These are phyloP conservation scores for Panurus biarmicus DNA, from an alignment of 2,113 vertebrate genomes.

Conservation along the genomic window DNA sequence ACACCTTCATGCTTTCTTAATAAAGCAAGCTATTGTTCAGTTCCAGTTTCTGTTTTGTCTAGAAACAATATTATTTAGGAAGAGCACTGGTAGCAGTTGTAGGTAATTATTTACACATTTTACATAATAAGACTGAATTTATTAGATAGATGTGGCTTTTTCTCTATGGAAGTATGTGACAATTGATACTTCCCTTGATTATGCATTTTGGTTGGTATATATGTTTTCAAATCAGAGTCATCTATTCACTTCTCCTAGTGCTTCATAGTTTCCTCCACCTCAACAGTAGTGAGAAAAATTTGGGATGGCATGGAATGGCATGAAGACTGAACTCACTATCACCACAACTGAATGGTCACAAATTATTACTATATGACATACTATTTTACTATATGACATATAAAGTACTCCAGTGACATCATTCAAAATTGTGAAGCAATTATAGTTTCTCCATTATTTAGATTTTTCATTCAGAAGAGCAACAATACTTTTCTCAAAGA, in stretches of 20 bases:
- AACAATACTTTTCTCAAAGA: background rate
- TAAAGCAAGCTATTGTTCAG: background rate
- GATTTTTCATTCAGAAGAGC: background rate
- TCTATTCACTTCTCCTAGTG: background rate
- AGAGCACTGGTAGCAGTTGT: background rate
- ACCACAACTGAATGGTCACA: background rate
- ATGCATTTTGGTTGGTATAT: background rate
- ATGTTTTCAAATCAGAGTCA: background rate
- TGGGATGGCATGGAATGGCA: background rate
- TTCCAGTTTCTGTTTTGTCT: background rate
- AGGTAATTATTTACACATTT: background rate
- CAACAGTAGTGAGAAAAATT: background rate
- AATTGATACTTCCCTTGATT: background rate
- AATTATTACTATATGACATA: background rate
- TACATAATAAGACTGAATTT: background rate
- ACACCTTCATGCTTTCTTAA: background rate
- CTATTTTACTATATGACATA: background rate
- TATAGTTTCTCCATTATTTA: background rate
- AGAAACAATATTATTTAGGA: background rate
- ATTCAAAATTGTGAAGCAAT: background rate
- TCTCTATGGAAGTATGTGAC: background rate
- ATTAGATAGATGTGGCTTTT: background rate
- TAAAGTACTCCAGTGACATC: background rate
- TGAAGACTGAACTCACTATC: background rate
- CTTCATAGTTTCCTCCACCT: background rate